Evolutionary conservation across 2,888 invertebrate genomes (phyloP), one percentile per base, ranked within the genome.

Genomic region (Cheilosia pagana): DNA sequence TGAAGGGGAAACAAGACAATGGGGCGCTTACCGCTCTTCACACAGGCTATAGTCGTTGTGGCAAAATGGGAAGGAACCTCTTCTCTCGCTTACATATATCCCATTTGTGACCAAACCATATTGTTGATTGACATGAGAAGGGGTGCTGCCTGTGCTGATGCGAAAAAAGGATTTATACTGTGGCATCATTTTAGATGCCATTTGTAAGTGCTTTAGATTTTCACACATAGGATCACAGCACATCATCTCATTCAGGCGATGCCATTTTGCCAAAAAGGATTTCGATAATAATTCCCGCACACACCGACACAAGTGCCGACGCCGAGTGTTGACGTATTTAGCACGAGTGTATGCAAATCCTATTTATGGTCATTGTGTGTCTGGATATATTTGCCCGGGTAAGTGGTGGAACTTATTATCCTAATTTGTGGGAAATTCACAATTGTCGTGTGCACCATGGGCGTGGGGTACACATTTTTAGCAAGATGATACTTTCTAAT

Each of bases 161-260:
- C 50, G n/a, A 57, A 68, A 45, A 67, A 60, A 76, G 76, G 71
- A 81, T 75, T 75, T 75, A 41, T 55, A 31, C 48, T 81, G 53
- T 78, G 85, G 35, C 77, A 77, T 77, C 77, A 67, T 77, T 77
- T 77, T 48, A 63, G 71, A 63, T 71, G 81, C 85, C 85, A 81
- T 85, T 85, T 85, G 85, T 55, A 43, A 85, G 85, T 81, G 55
- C 85, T 85, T 85, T 85, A 85, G 81, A 85, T 85, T 85, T 85
- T 85, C 81, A 71, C 85, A 85, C 85, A 85, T 71, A 75, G 85
- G 81, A 85, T 85, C 85, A 81, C 60, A 71, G 16, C 74, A 62
- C 52, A 63, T 63, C 75, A 71, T 81, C 55, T 63, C 68, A 60
- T 81, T 65, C 21, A 67, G 53, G 81, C 70, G 82, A 81, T 81